These are phyloP conservation scores for Imbricaverruca yamaguchii DNA, from an alignment of 2,888 invertebrate genomes.

Conservation along the genomic window DNA sequence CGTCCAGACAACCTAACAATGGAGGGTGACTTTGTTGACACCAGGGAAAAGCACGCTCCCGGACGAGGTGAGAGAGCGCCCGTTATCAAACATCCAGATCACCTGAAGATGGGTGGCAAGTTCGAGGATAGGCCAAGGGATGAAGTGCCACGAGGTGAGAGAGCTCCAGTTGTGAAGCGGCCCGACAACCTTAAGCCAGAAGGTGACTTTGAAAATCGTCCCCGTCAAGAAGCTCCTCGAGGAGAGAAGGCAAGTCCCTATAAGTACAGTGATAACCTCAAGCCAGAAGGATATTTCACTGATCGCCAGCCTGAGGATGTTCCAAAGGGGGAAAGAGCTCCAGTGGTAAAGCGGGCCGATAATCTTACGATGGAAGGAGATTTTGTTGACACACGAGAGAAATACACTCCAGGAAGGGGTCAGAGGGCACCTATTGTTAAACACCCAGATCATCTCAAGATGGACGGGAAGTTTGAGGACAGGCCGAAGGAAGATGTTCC, in stretches of 20 bases:
- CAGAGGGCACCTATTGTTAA: constrained; percentile 49
- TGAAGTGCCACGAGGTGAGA: not conserved
- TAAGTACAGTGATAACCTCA: too few species aligned
- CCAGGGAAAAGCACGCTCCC: too few species aligned
- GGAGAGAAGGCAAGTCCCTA: too few species aligned
- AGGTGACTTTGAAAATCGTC: too few species aligned
- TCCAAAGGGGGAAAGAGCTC: constrained; percentile 32
- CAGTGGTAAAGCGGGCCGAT: not conserved
- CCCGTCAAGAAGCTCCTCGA: too few species aligned
- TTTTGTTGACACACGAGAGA: constrained; percentile 27
- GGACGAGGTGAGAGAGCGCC: too few species aligned
- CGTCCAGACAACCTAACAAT: too few species aligned
- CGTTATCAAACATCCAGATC: constrained; percentile 30
- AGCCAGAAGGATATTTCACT: too few species aligned
- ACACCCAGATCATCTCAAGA: constrained; percentile 32
- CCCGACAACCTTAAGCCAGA: too few species aligned
- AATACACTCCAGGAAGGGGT: constrained; percentile 37
- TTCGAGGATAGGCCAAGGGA: constrained; percentile 13
- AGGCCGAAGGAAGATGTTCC: constrained; percentile 25
- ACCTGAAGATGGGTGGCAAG: constrained; percentile 27
- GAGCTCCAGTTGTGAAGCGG: too few species aligned
- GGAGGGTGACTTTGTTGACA: too few species aligned
- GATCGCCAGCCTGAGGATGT: too few species aligned
- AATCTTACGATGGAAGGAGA: constrained; percentile 29
- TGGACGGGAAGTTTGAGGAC: constrained; percentile 34